phyloP scores from a whole-genome alignment of 2,113 vertebrate genomes.

The Lophura nycthemera region DNA sequence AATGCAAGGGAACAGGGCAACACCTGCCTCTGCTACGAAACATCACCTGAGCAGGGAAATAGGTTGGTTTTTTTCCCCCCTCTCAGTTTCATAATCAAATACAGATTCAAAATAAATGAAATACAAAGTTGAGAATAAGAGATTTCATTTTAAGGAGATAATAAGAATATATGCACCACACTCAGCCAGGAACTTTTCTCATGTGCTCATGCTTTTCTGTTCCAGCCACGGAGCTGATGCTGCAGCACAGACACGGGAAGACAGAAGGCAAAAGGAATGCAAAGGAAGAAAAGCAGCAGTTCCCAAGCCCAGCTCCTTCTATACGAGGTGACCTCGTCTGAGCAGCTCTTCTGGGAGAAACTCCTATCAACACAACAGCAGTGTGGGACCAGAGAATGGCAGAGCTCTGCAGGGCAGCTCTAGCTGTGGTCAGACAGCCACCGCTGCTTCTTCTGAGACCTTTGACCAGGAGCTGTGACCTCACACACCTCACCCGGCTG shows the following conservation, averaged over 20 bases:
- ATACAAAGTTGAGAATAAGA: neutral
- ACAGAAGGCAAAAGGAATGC: neutral
- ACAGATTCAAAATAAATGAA: neutral
- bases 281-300: rapidly evolving
- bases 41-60: neutral
- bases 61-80: neutral
- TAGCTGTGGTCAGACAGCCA: neutral
- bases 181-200: neutral
- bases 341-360: neutral
- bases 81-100: neutral
- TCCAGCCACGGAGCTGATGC: neutral
- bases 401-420: rapidly evolving
- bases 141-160: neutral
- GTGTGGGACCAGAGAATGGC: neutral
- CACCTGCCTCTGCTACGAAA: neutral
- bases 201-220: neutral
- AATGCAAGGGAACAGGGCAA: neutral
- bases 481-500: too few relatives aligned
- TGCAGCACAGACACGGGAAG: rapidly evolving
- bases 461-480: neutral
- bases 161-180: neutral
- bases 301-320: neutral
- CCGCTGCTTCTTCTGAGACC: rapidly evolving
- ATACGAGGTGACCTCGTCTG: neutral
- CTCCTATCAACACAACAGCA: neutral